Base-by-base conservation (phyloP, 2,888 invertebrate genomes). In the Synanthedon vespiformis region DNA sequence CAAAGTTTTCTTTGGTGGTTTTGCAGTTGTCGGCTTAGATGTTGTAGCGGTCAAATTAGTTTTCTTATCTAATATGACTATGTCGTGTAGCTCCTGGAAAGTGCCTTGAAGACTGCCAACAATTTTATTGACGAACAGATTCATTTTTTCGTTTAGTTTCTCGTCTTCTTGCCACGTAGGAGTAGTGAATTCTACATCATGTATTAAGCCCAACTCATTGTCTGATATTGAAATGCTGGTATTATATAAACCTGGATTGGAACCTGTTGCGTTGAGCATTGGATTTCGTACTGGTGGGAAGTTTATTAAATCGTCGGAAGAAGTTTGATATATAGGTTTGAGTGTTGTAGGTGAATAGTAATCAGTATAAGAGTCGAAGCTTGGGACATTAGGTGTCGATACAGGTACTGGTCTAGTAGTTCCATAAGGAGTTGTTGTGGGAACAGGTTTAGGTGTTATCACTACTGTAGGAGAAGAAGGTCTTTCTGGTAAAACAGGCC, bases 231-330 rank as follows among this genome's bases (percentile, higher is more conserved):
- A 79, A n/a, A 88, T 72, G 22, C 84, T 88, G 4, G 87, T 81
- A 50, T 89, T 89, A 51, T 72, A 89, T 0, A 83, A 60, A 1
- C 79, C 82, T 8, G 88, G 76, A 22, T 88, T 84, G 0, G 89
- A 86, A 0, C 89, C 86, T 0, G 93, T 92, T 62, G 91, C 90
- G 57, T 95, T 95, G 0, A 94, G 79, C 80, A 94, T 92, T 0
- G 95, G 95, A 72, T 95, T 94, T 50, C 95, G 89, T 0, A 95
- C 95, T 0, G 95, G 95, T 13, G 95, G 95, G 81, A 95, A 95
- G 63, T 94, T 94, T 40, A 92, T 91, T 18, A 91, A 78, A 57
- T 94, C 92, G 63, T 93, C 92, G 0, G 90, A 89, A 0, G 91
- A 90, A 0, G 93, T 92, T 57, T 91, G 91, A 6, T 90, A 82